Percentiles rank a stretch among this genome's conserved stretches.
Evolutionary conservation across 2,888 invertebrate species (phyloP).

Genomic region (Caradrina kadenii): DNA sequence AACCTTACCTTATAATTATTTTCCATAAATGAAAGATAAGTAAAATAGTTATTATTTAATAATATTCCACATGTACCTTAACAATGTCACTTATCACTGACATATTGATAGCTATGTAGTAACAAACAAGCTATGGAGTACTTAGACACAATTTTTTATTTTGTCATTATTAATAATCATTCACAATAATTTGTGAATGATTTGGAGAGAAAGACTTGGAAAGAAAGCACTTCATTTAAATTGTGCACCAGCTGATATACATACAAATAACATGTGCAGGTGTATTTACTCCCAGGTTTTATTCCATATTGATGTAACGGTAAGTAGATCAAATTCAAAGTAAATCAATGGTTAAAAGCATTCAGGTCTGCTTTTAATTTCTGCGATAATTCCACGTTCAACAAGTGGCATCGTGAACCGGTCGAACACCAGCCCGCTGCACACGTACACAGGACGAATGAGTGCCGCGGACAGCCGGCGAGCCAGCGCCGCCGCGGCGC

Average conservation of each 20-base stretch:
- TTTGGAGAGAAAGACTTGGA: neutral
- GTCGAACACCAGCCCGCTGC: slow-evolving; percentile 70
- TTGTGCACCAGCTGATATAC: neutral
- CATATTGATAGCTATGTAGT: too few species aligned
- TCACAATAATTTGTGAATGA: too few species aligned
- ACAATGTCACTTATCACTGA: too few species aligned
- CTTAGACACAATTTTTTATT: too few species aligned
- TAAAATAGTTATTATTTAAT: too few species aligned
- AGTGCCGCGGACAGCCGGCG: slow-evolving; percentile 71
- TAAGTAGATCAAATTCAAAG: neutral
- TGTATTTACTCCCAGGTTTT: neutral
- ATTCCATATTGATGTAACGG: neutral
- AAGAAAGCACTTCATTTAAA: neutral
- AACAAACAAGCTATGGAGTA: too few species aligned
- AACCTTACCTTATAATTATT: too few species aligned
- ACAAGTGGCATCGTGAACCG: slow-evolving; percentile 75
- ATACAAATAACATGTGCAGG: neutral
- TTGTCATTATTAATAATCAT: neutral
- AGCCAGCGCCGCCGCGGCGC: slow-evolving; percentile 69
- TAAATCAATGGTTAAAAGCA: slow-evolving; percentile 60
- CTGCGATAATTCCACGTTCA: slow-evolving; percentile 68
- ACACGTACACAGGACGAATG: slow-evolving; percentile 73
- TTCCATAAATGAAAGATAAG: too few species aligned
- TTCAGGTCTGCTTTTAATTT: slow-evolving; percentile 75
- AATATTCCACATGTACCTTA: too few species aligned